phyloP scores from a whole-genome alignment of 2,797 vertebrate genomes.

The Hemitrygon akajei region DNA sequence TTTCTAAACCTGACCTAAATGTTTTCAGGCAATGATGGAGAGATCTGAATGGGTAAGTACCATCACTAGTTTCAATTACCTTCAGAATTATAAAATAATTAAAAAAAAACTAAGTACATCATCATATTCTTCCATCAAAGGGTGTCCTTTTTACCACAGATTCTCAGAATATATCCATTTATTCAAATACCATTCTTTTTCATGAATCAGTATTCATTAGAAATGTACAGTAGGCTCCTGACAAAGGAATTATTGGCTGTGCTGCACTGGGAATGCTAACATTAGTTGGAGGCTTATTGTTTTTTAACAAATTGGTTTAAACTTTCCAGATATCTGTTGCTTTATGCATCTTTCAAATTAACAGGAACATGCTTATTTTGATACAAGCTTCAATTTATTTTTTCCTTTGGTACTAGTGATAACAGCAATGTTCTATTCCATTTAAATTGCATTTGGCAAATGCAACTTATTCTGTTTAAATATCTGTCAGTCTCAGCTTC shows the following conservation, averaged over 20 bases:
- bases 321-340: not conserved
- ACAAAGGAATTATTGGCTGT: not conserved
- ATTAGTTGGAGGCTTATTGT: not conserved
- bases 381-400: not conserved
- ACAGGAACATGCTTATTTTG: not conserved
- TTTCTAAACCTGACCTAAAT: too few species aligned
- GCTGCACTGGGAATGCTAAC: not conserved
- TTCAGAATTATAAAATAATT: not conserved
- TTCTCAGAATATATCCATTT: too few species aligned
- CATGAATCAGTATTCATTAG: not conserved
- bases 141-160: not conserved
- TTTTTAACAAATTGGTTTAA: not conserved
- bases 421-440: not conserved
- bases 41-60: not conserved
- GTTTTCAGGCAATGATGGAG: not conserved
- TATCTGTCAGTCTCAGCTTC: conserved; percentile 2
- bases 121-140: not conserved
- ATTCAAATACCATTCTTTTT: not conserved
- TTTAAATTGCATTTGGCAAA: not conserved
- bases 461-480: conserved; percentile 9
- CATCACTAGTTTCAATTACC: not conserved
- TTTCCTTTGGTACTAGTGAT: not conserved
- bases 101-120: not conserved
- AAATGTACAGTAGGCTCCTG: not conserved
- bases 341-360: not conserved